These are phyloP conservation scores for Ginglymostoma cirratum DNA, from an alignment of 2,113 vertebrate genomes.

Conservation along the genomic window DNA sequence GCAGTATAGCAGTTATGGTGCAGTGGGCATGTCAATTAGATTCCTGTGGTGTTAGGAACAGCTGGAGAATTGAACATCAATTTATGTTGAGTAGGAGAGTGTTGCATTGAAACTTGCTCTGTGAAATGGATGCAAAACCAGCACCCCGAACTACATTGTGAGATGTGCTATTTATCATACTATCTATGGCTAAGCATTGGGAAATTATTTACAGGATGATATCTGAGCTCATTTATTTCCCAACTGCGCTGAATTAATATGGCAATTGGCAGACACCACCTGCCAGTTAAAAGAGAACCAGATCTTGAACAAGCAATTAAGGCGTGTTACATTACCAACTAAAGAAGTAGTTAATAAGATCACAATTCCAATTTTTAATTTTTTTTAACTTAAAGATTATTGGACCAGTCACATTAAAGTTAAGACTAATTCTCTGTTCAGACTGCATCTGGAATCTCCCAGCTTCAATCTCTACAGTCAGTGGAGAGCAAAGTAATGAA, in stretches of 20 bases:
- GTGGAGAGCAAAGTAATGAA: background rate
- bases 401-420: background rate
- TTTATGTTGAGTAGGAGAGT: background rate
- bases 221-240: background rate
- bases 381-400: background rate
- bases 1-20: background rate
- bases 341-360: background rate
- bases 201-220: background rate
- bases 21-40: background rate
- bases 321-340: background rate
- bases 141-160: background rate
- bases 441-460: background rate
- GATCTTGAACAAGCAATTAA: background rate
- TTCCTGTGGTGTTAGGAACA: background rate
- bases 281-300: background rate
- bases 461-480: background rate
- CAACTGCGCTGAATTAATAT: background rate
- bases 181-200: background rate
- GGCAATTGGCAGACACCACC: background rate
- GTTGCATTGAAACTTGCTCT: background rate
- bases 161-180: too few relatives aligned
- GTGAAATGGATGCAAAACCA: background rate
- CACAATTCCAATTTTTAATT: background rate
- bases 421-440: background rate
- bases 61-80: background rate